Base-by-base conservation (phyloP, 2,113 vertebrate species). In the Seriola aureovittata region DNA sequence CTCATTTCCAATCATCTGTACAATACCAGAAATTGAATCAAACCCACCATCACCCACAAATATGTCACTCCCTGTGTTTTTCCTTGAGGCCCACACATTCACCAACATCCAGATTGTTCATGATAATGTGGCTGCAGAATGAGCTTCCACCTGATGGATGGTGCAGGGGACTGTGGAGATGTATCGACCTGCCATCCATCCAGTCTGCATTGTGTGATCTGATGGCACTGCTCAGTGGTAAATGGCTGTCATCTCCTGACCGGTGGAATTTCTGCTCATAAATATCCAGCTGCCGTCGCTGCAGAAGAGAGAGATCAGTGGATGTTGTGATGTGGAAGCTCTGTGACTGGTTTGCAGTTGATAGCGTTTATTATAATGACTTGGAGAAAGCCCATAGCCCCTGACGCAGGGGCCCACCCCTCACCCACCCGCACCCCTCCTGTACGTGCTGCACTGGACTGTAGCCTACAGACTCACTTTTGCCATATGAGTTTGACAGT, bases 401-500 rank as follows among this genome's bases (percentile, higher is more conserved):
- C 55, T 0, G 63, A 40, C 3, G 6, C 70, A 67, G 70, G 55
- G 46, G 13, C 59, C 62, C 12, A 38, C 6, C 4, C 48, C 17
- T 19, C 46, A 46, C 13, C 62, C 62, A n/a, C 36, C 36, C n/a
- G 1, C 36, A 23, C 42, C 55, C 78, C 19, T 6, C 68, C 77
- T 78, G 72, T 59, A 78, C 2, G 65, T 38, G 64, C 76, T 85
- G 77, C 80, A 52, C 60, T 36, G 77, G 74, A 48, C 84, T 21
- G 81, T 4, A 70, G 80, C 80, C 87, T 77, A 14, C 85, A 84
- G 75, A 75, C 80, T 77, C 74, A 68, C 78, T 82, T 82, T 89
- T 80, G 85, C 86, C 90, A 90, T 89, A 87, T 48, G 74, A 87
- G 88, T 91, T 88, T 77, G 73, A 85, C 58, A 48, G 82, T 48